These are phyloP conservation scores for Gila robusta DNA, from an alignment of 2,797 vertebrate genomes.

Conservation along the genomic window DNA sequence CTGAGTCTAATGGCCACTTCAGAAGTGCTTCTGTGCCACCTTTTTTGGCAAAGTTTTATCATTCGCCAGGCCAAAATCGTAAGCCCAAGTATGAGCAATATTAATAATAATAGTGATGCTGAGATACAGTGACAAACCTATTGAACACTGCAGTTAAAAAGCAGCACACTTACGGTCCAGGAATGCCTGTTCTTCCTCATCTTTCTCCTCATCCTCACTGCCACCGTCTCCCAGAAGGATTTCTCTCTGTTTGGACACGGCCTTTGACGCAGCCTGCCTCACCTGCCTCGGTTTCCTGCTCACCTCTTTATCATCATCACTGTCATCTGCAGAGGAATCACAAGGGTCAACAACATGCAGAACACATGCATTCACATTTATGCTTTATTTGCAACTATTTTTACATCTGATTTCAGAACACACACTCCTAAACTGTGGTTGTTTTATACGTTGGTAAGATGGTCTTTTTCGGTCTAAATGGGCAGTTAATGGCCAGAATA, in stretches of 20 bases:
- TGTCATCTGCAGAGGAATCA: slow-evolving; percentile 83
- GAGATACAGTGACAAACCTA: background rate
- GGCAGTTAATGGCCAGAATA: background rate
- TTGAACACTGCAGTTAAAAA: background rate
- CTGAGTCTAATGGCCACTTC: background rate
- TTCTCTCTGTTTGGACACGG: slow-evolving; percentile 96
- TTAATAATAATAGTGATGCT: background rate
- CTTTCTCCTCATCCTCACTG: slow-evolving; percentile 94
- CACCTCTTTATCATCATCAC: slow-evolving; percentile 93
- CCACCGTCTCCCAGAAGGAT: slow-evolving; percentile 94
- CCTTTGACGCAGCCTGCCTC: slow-evolving; percentile 96
- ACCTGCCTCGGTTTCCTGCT: slow-evolving; percentile 95
- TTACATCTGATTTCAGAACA: background rate
- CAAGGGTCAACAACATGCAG: slow-evolving; percentile 33
- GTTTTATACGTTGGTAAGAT: background rate
- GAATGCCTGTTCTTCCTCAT: slow-evolving; percentile 89
- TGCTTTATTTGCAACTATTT: background rate
- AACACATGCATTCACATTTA: background rate
- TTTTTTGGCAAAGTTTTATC: background rate
- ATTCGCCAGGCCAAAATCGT: background rate
- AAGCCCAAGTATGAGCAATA: too few species aligned
- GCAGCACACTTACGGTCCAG: slow-evolving; percentile 87
- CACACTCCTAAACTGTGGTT: background rate
- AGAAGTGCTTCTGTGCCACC: background rate
- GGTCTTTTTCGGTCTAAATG: background rate